phyloP scores from a whole-genome alignment of 1,140 invertebrate species.

The Octopus sinensis region DNA sequence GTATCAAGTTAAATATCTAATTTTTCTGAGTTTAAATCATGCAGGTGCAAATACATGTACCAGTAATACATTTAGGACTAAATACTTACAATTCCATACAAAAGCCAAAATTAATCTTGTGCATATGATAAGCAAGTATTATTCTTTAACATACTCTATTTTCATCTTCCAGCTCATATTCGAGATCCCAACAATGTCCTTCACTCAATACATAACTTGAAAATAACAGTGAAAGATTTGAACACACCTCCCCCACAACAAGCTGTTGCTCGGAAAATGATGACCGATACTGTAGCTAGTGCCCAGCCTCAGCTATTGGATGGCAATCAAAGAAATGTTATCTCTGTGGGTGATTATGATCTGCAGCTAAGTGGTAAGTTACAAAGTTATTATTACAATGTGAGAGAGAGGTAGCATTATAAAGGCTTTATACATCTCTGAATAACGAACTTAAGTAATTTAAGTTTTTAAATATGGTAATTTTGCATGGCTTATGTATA shows the following conservation, averaged over 20 bases:
- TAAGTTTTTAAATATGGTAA: too few species aligned
- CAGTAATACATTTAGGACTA: too few species aligned
- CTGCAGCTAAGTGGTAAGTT: slow-evolving; percentile 50
- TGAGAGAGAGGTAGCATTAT: too few species aligned
- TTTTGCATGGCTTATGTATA: too few species aligned
- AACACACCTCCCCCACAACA: slow-evolving; percentile 77
- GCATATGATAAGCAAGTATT: not conserved
- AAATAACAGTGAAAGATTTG: slow-evolving; percentile 77
- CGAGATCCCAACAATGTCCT: slow-evolving; percentile 76
- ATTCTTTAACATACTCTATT: not conserved
- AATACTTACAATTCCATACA: too few species aligned
- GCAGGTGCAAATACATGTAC: too few species aligned
- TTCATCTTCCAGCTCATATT: slow-evolving; percentile 64
- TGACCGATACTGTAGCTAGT: slow-evolving; percentile 80
- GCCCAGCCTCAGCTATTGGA: slow-evolving; percentile 65
- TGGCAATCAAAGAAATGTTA: slow-evolving; percentile 44
- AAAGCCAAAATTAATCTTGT: too few species aligned
- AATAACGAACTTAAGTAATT: too few species aligned
- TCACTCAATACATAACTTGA: slow-evolving; percentile 74
- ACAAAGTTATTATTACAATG: too few species aligned
- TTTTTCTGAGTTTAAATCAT: too few species aligned
- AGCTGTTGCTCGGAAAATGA: slow-evolving; percentile 76
- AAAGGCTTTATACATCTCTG: too few species aligned
- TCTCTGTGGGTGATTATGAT: slow-evolving; percentile 52
- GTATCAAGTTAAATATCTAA: too few species aligned